These are phyloP conservation scores for Channallabes apus DNA, from an alignment of 2,797 vertebrate species.

Conservation along the genomic window DNA sequence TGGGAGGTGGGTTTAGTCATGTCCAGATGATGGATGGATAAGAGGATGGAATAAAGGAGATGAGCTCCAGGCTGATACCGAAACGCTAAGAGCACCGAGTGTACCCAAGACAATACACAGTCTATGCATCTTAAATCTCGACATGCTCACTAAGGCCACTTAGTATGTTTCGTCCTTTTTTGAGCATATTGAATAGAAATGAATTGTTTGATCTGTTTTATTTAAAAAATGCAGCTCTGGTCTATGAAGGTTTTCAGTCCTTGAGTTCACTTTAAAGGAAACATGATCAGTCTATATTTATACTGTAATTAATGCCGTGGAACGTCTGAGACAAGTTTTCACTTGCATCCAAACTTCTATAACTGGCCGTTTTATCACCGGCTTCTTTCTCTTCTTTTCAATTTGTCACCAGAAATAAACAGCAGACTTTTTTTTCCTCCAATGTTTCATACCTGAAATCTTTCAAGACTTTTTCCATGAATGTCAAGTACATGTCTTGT, in stretches of 20 bases:
- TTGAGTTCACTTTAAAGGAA: not conserved
- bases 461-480: not conserved
- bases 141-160: constrained; percentile 9
- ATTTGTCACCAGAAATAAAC: not conserved
- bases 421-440: not conserved
- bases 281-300: not conserved
- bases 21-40: constrained; percentile 31
- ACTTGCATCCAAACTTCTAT: not conserved
- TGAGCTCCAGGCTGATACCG: not conserved
- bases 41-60: not conserved
- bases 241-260: not conserved
- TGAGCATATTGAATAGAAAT: not conserved
- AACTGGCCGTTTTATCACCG: not conserved
- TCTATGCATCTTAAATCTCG: not conserved
- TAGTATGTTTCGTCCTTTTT: not conserved
- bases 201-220: not conserved
- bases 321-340: not conserved
- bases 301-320: not conserved
- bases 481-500: not conserved
- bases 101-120: not conserved
- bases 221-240: not conserved
- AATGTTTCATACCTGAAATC: not conserved
- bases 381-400: not conserved
- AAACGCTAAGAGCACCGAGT: not conserved
- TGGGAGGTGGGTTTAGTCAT: constrained; percentile 16